Base-by-base conservation (phyloP, 2,113 vertebrate genomes). In the Thomomys bottae region DNA sequence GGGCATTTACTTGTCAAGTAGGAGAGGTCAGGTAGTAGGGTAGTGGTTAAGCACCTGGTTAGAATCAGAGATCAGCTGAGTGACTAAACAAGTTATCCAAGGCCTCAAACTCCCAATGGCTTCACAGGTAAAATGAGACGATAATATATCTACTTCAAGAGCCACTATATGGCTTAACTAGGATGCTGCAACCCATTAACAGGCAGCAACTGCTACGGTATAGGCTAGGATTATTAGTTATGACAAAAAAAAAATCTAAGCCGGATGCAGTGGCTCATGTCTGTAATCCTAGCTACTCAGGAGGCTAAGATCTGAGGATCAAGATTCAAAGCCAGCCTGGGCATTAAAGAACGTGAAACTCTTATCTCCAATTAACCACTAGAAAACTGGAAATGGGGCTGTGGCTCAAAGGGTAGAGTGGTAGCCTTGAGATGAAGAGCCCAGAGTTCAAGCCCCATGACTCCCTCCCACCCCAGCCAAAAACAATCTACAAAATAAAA, bases 401-500 rank as follows among this genome's bases (percentile, higher is more conserved):
- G n/a, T n/a, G n/a, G n/a, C n/a, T n/a, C n/a, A n/a, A n/a, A n/a
- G n/a, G n/a, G n/a, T n/a, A n/a, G n/a, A n/a, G n/a, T n/a, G n/a
- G n/a, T n/a, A n/a, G n/a, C n/a, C n/a, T n/a, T n/a, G n/a, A n/a
- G n/a, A n/a, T n/a, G n/a, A n/a, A n/a, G n/a, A n/a, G n/a, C n/a
- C n/a, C n/a, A n/a, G n/a, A n/a, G n/a, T n/a, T n/a, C n/a, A n/a
- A n/a, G n/a, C n/a, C n/a, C n/a, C n/a, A n/a, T n/a, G n/a, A n/a
- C n/a, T n/a, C n/a, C n/a, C n/a, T n/a, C n/a, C n/a, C n/a, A n/a
- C n/a, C n/a, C n/a, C n/a, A n/a, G n/a, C n/a, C n/a, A 96, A 79
- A 88, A 89, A 84, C 73, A 92, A 90, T 93, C 67, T 84, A 54
- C 86, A 89, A 95, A 92, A 96, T 73, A 86, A 89, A 92, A 94